Conservation (phyloP, 2,888 invertebrate genomes). For the Apoda limacodes region DNA sequence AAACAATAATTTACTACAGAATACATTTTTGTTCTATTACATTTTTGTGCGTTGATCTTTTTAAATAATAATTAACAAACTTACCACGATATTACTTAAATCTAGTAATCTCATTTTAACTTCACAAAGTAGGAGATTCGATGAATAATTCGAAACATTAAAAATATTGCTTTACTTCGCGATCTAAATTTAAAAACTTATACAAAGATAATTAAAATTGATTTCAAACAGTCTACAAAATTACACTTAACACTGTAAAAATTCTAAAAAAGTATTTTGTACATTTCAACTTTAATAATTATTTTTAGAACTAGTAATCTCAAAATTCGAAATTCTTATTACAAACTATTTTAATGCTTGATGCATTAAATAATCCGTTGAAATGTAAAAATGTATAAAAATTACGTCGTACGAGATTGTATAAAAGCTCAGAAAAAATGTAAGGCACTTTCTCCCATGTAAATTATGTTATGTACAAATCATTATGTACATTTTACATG, state of each 20-base stretch:
- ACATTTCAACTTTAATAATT: conserved; percentile 19
- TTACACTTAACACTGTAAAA: conserved; percentile 53
- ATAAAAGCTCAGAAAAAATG: no score
- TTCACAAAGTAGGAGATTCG: conserved; percentile 54
- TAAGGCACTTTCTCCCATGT: no score
- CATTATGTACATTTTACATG: no score
- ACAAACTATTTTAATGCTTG: no score
- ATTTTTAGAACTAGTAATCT: conserved; percentile 51
- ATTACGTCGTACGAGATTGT: no score
- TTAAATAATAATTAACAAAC: background rate
- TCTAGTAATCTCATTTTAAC: conserved; percentile 61
- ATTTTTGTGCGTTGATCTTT: conserved; percentile 44
- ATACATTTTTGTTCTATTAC: conserved; percentile 39
- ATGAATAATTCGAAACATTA: conserved; percentile 30
- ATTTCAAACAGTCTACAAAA: no score
- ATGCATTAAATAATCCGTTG: no score
- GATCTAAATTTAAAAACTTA: no score
- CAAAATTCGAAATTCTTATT: no score
- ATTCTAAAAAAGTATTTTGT: conserved; percentile 45
- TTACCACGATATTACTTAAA: conserved; percentile 28
- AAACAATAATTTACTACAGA: conserved; percentile 66
- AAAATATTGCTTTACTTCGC: conserved; percentile 34
- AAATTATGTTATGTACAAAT: no score
- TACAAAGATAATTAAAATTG: no score
- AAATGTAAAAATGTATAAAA: no score